Evolutionary conservation across 2,113 vertebrate genomes (phyloP).

Genomic region (Odontophorus gujanensis): DNA sequence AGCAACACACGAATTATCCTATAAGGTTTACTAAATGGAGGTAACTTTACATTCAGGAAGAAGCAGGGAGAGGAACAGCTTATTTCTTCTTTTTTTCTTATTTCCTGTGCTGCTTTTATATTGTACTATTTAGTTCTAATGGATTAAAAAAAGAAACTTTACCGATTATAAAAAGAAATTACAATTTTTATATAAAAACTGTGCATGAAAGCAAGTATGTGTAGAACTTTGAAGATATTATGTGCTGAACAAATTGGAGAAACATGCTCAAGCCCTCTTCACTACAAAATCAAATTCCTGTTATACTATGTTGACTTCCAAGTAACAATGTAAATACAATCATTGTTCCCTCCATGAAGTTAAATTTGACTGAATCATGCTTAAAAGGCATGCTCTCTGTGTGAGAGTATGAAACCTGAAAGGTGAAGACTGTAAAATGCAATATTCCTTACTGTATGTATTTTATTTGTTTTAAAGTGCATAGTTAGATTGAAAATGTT

Average conservation of each 20-base stretch:
- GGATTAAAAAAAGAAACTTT: not conserved
- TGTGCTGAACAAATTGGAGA: accelerated
- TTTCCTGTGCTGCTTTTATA: not conserved
- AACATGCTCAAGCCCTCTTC: not conserved
- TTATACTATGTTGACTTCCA: not conserved
- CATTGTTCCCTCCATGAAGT: not conserved
- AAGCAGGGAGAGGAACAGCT: not conserved
- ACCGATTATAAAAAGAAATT: not conserved
- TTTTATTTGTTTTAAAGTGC: not conserved
- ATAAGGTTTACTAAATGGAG: not conserved
- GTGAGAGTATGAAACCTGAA: not conserved
- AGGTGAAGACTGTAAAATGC: not conserved
- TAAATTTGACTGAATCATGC: not conserved
- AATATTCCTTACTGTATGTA: not conserved
- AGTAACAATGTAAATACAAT: not conserved
- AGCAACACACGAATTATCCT: accelerated
- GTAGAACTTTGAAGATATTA: not conserved
- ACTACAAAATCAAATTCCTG: not conserved
- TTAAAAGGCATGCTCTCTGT: not conserved
- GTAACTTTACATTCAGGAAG: not conserved
- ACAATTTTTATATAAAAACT: not conserved
- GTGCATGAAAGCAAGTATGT: not conserved
- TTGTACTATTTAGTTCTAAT: not conserved
- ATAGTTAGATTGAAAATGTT: not conserved
- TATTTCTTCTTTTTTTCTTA: not conserved